These are phyloP conservation scores for Hexactinellida sp. DNA, from an alignment of 37 sponge, comb jelly and placozoan genomes.

Conservation along the genomic window DNA sequence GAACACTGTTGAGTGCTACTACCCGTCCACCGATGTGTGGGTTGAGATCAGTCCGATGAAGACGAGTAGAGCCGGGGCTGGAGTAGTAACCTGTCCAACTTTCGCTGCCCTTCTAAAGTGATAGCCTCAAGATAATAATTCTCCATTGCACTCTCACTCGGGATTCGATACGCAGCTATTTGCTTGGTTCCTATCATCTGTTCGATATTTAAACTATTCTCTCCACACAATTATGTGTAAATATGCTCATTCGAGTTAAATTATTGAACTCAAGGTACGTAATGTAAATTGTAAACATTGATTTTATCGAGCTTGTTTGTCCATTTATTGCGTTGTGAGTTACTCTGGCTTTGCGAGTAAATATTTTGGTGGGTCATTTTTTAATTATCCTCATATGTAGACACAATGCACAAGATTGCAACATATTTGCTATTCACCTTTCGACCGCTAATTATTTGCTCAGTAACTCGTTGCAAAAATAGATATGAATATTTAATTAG, in stretches of 20 bases:
- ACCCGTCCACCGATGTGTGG: constrained; percentile 59
- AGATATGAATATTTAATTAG: background rate
- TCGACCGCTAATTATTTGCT: too few relatives aligned
- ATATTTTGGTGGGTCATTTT: too few relatives aligned
- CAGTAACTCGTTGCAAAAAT: background rate
- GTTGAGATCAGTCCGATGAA: constrained; percentile 51
- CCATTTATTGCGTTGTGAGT: background rate
- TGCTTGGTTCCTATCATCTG: too few relatives aligned
- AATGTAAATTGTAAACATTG: background rate
- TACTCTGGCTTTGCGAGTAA: too few relatives aligned
- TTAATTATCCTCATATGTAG: too few relatives aligned
- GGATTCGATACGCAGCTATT: too few relatives aligned
- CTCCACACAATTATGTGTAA: background rate
- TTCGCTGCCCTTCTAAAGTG: background rate
- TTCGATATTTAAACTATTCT: too few relatives aligned
- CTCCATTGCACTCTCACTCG: background rate
- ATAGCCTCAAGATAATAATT: background rate
- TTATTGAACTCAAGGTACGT: background rate
- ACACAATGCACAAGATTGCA: too few relatives aligned
- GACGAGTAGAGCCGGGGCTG: constrained; percentile 82
- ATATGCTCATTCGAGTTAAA: background rate
- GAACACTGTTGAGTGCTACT: constrained; percentile 65
- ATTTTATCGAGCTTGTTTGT: background rate
- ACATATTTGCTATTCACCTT: too few relatives aligned
- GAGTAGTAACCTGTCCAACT: constrained; percentile 52